Conservation (phyloP, 2,113 vertebrate genomes). For the Syngnathus typhle region DNA sequence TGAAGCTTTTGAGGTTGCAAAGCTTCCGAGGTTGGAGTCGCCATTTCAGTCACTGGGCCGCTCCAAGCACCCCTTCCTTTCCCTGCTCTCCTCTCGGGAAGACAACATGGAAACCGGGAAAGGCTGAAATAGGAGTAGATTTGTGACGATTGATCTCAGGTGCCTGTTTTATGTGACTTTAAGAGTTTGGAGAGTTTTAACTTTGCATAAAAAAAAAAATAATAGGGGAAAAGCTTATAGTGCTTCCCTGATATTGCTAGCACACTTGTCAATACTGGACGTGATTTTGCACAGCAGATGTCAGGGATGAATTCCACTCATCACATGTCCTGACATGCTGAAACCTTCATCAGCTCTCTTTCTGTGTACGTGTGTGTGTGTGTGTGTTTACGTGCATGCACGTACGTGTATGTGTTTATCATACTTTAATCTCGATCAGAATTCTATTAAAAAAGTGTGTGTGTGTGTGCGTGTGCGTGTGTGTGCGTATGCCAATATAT, state of each 20-base stretch:
- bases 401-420: not conserved
- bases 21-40: constrained; percentile 3
- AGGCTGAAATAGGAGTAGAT: constrained; percentile 6
- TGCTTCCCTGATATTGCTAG: constrained; percentile 41
- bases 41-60: constrained; percentile 10
- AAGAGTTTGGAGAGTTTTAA: not conserved
- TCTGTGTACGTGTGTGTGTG: constrained; percentile 3
- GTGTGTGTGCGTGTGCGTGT: not conserved
- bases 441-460: constrained; percentile 3
- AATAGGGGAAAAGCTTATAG: constrained; percentile 12
- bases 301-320: constrained; percentile 39
- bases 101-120: constrained; percentile 33
- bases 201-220: constrained; percentile 12
- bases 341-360: constrained; percentile 24
- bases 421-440: constrained; percentile 7
- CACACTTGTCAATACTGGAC: constrained; percentile 32
- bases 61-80: constrained; percentile 25
- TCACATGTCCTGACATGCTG: constrained; percentile 16
- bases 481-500: not conserved
- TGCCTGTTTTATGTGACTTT: constrained; percentile 17
- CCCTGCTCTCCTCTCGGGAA: constrained; percentile 12
- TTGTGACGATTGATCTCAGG: not conserved
- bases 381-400: constrained; percentile 2
- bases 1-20: constrained; percentile 21
- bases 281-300: constrained; percentile 47